Conservation (phyloP, 2,888 invertebrate species). For the Sericinus montela region DNA sequence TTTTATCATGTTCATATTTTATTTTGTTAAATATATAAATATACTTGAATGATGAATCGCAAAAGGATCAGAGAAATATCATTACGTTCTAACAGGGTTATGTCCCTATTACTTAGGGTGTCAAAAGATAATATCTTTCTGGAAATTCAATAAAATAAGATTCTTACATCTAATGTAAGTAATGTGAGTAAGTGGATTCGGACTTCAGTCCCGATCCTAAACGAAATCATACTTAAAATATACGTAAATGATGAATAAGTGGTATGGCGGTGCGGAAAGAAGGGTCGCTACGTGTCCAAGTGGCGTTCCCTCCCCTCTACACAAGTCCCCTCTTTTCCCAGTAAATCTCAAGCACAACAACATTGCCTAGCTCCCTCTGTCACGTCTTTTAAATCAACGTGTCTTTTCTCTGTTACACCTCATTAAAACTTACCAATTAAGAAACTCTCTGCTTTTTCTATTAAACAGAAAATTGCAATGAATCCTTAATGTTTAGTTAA, state of each 20-base stretch:
- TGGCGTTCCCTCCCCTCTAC: conserved; percentile 40
- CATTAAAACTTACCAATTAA: conserved; percentile 23
- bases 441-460: conserved; percentile 7
- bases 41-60: no score
- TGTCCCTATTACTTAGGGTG: conserved; percentile 56
- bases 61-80: conserved; percentile 36
- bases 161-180: conserved; percentile 63
- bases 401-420: conserved; percentile 36
- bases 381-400: conserved; percentile 44
- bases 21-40: no score
- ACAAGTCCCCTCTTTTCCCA: conserved; percentile 42
- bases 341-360: conserved; percentile 64
- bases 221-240: conserved; percentile 74
- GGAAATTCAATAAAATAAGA: conserved; percentile 65
- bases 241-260: conserved; percentile 73
- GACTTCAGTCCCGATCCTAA: conserved; percentile 59
- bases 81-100: conserved; percentile 47
- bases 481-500: conserved; percentile 29
- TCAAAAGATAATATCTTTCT: conserved; percentile 58
- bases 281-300: conserved; percentile 67
- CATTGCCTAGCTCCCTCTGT: conserved; percentile 45
- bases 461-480: conserved; percentile 25
- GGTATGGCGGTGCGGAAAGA: conserved; percentile 39
- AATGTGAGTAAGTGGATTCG: conserved; percentile 57
- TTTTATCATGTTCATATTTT: no score